phyloP scores from a whole-genome alignment of 2,113 vertebrate species.

The Neoarius graeffei region DNA sequence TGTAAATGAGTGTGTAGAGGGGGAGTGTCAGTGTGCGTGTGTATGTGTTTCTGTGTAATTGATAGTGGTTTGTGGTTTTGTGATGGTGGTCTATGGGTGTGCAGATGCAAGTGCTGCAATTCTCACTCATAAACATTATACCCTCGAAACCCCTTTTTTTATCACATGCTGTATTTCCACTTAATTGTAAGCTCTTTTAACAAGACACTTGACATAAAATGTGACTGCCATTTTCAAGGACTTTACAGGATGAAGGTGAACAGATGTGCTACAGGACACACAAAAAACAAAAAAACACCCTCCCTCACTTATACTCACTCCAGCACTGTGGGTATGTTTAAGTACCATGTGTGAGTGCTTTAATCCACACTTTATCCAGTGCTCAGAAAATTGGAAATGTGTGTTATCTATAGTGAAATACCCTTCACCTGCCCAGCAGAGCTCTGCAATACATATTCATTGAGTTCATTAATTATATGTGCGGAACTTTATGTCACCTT shows the following conservation, averaged over 20 bases:
- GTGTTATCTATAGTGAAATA: constrained; percentile 44
- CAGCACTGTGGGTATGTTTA: constrained; percentile 1
- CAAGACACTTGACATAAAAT: not conserved
- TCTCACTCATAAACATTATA: constrained; percentile 24
- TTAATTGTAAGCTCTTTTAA: not conserved
- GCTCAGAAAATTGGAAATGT: constrained; percentile 27
- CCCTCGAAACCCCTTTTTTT: not conserved
- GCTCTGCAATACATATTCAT: constrained; percentile 55
- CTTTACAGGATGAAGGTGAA: not conserved
- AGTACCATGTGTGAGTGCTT: constrained; percentile 4
- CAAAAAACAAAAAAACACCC: not conserved
- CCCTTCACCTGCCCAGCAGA: constrained; percentile 44
- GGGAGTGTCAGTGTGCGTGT: constrained; percentile 1
- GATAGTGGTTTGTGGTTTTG: constrained; percentile 31
- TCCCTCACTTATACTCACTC: not conserved
- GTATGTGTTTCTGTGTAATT: constrained; percentile 31
- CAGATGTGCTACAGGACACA: constrained; percentile 14
- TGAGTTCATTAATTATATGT: constrained; percentile 53
- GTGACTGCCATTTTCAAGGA: constrained; percentile 6
- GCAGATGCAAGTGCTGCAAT: constrained; percentile 33
- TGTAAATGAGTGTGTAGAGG: constrained; percentile 16
- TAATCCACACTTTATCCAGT: constrained; percentile 34
- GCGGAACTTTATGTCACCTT: constrained; percentile 46
- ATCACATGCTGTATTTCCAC: not conserved
- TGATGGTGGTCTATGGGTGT: constrained; percentile 31